Conservation (phyloP, 53 echinoderm and acorn worm species). For the Zoroaster sp. region DNA sequence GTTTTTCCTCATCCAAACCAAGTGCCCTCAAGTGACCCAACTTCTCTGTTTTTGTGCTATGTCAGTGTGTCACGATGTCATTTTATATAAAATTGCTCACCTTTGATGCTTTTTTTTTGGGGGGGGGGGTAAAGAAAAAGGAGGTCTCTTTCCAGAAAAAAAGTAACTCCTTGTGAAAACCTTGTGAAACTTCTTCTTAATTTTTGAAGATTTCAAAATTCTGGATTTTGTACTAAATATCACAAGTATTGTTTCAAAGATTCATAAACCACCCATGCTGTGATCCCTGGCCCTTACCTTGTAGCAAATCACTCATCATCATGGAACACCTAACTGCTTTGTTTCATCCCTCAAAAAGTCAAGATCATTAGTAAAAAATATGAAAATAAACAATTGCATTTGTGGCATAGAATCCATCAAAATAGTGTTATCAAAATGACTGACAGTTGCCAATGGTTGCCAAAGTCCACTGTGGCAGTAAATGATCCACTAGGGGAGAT, state of each 20-base stretch:
- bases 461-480: not conserved
- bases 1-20: not conserved
- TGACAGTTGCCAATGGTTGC: not conserved
- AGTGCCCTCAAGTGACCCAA: not conserved
- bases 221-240: not conserved
- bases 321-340: not conserved
- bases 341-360: not conserved
- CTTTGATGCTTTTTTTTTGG: too few species aligned
- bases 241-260: not conserved
- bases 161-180: too few species aligned
- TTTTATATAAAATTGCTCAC: too few species aligned
- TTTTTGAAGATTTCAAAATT: not conserved
- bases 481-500: constrained; percentile 24
- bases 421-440: not conserved
- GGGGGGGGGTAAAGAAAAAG: too few species aligned
- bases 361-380: constrained; percentile 24
- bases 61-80: too few species aligned
- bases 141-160: too few species aligned
- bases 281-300: not conserved
- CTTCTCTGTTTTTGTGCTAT: too few species aligned
- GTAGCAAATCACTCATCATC: not conserved
- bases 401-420: not conserved
- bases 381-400: constrained; percentile 36
- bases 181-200: too few species aligned
- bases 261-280: not conserved